Percentiles rank a stretch among this genome's conserved stretches.
Evolutionary conservation across 2,888 invertebrate species (phyloP).

Genomic region (Tinea pellionella): DNA sequence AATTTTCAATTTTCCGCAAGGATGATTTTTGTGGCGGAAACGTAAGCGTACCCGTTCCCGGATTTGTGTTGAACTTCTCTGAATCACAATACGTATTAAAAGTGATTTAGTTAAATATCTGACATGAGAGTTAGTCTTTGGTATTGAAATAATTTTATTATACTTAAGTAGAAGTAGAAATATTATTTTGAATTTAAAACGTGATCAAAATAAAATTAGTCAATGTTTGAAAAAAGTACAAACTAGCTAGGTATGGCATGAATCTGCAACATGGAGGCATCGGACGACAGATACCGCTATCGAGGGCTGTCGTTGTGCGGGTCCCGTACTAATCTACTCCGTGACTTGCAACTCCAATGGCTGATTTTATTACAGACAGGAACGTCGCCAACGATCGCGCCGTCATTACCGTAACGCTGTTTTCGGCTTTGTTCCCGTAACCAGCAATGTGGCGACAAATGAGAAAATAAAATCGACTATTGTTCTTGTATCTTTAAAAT

Average conservation of each 20-base stretch:
- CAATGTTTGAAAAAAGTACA: neutral
- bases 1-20: neutral
- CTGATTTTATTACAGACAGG: constrained; percentile 47
- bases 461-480: neutral
- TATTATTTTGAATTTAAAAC: no score
- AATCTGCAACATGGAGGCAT: neutral
- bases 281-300: constrained; percentile 15
- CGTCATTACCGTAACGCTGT: neutral
- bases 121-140: no score
- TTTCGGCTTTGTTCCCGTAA: neutral
- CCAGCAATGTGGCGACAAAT: neutral
- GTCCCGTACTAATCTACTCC: constrained; percentile 56
- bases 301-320: constrained; percentile 37
- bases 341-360: constrained; percentile 64
- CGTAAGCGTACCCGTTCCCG: neutral
- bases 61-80: neutral
- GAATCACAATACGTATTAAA: neutral
- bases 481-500: no score
- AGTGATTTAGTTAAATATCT: neutral
- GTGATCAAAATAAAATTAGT: neutral
- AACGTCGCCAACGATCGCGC: neutral
- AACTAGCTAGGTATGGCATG: neutral
- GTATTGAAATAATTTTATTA: no score
- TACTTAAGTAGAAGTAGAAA: no score
- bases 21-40: neutral